A percentile compares a stretch with the other conserved stretches of the same genome.
Conservation (phyloP, 2,797 vertebrate genomes). For the Phalloptychus januarius region DNA sequence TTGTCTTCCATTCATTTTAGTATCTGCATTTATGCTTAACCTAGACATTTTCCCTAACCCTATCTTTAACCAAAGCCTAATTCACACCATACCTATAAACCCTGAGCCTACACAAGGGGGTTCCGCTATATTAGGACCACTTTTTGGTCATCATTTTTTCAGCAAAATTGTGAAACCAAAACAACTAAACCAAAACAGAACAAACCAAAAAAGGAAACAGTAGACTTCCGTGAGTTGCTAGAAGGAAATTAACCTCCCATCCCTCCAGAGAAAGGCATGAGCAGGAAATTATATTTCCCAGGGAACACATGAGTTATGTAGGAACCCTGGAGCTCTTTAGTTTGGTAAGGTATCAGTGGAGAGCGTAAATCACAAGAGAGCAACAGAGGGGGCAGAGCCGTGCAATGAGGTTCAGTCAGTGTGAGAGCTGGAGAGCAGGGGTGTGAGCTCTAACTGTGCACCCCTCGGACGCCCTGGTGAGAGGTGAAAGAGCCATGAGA, state of each 20-base stretch:
- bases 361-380: slow-evolving; percentile 56
- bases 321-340: slow-evolving; percentile 63
- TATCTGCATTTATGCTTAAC: too few relatives aligned
- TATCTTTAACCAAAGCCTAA: too few relatives aligned
- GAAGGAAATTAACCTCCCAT: slow-evolving; percentile 68
- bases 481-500: slow-evolving; percentile 69
- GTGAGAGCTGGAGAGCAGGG: slow-evolving; percentile 53
- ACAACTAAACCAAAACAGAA: slow-evolving; percentile 4
- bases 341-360: slow-evolving; percentile 55
- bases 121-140: background rate
- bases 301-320: slow-evolving; percentile 48
- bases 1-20: too few relatives aligned
- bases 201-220: slow-evolving; percentile 6
- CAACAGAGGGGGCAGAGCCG: slow-evolving; percentile 47
- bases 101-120: too few relatives aligned
- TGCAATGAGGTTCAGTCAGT: slow-evolving; percentile 58
- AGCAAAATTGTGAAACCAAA: slow-evolving; percentile 24
- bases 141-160: slow-evolving; percentile 1
- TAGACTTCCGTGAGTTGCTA: slow-evolving; percentile 29
- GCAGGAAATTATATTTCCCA: slow-evolving; percentile 67
- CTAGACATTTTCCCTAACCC: too few relatives aligned
- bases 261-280: slow-evolving; percentile 44
- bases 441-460: slow-evolving; percentile 68
- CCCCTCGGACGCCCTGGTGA: slow-evolving; percentile 61
- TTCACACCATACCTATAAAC: too few relatives aligned